phyloP scores from a whole-genome alignment of 2,888 invertebrate species.

The Conus canariensis region DNA sequence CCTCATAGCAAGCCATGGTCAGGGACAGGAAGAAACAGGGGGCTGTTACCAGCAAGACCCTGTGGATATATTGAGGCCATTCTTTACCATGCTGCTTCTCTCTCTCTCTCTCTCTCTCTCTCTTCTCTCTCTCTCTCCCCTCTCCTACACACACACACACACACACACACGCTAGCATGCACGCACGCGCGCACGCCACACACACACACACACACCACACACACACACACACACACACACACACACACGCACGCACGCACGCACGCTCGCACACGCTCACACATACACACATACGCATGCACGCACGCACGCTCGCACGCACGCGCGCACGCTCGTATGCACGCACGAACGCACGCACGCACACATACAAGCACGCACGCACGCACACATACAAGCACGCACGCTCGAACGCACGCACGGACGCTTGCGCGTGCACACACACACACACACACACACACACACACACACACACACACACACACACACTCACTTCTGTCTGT shows the following conservation, averaged over 20 bases:
- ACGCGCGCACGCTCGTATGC: too few species aligned
- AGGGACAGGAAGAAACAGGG: constrained; percentile 59
- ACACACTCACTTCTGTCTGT: not conserved
- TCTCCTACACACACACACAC: too few species aligned
- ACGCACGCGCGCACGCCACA: too few species aligned
- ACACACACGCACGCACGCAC: too few species aligned
- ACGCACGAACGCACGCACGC: too few species aligned
- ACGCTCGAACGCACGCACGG: not conserved
- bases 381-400: not conserved
- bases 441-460: not conserved
- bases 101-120: too few species aligned
- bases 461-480: not conserved
- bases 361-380: not conserved
- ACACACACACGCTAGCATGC: not conserved
- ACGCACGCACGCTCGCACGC: too few species aligned
- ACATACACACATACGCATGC: too few species aligned
- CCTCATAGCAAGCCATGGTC: constrained; percentile 60
- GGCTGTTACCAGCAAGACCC: constrained; percentile 57
- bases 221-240: not conserved
- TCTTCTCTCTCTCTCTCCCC: too few species aligned
- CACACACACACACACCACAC: too few species aligned
- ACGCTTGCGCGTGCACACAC: not conserved
- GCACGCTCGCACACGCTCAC: not conserved
- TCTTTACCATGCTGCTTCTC: not conserved
- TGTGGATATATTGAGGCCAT: constrained; percentile 38